Percentiles rank a stretch among this genome's conserved stretches.
phyloP scores from a whole-genome alignment of 2,888 invertebrate genomes.

The Pherbina coryleti region DNA sequence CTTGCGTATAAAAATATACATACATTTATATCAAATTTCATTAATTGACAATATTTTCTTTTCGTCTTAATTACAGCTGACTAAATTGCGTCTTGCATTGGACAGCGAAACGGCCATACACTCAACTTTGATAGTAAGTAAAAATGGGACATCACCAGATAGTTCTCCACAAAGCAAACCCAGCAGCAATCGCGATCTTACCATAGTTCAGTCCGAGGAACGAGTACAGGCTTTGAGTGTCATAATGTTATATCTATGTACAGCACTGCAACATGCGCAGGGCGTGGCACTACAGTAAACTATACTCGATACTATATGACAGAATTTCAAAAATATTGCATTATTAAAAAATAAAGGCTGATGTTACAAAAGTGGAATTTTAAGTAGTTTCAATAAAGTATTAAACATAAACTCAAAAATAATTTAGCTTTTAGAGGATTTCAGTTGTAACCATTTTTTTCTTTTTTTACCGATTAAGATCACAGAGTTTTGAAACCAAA shows the following conservation, averaged over 20 bases:
- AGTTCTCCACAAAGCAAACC: slow-evolving; percentile 41
- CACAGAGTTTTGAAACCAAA: background rate
- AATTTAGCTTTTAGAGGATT: background rate
- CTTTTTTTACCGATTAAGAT: background rate
- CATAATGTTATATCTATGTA: slow-evolving; percentile 94
- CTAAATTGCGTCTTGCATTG: slow-evolving; percentile 80
- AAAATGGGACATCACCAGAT: slow-evolving; percentile 29
- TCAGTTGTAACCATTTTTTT: background rate
- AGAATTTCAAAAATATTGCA: slow-evolving; percentile 35
- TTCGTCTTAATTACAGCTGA: slow-evolving; percentile 78
- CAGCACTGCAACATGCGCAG: slow-evolving; percentile 81
- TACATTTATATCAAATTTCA: too few species aligned
- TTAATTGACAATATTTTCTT: too few species aligned
- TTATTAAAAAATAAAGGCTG: slow-evolving; percentile 21
- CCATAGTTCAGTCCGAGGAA: slow-evolving; percentile 79
- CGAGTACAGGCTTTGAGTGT: slow-evolving; percentile 92
- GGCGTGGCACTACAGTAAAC: slow-evolving; percentile 61
- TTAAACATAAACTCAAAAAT: background rate
- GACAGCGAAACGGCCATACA: slow-evolving; percentile 78
- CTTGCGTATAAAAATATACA: too few species aligned
- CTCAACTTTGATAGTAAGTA: slow-evolving; percentile 66
- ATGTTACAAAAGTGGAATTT: slow-evolving; percentile 39
- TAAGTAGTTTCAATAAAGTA: slow-evolving; percentile 31
- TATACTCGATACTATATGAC: slow-evolving; percentile 10
- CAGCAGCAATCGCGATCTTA: slow-evolving; percentile 43